Base-by-base conservation (phyloP, 2,888 invertebrate genomes). In the Eupithecia dodoneata region DNA sequence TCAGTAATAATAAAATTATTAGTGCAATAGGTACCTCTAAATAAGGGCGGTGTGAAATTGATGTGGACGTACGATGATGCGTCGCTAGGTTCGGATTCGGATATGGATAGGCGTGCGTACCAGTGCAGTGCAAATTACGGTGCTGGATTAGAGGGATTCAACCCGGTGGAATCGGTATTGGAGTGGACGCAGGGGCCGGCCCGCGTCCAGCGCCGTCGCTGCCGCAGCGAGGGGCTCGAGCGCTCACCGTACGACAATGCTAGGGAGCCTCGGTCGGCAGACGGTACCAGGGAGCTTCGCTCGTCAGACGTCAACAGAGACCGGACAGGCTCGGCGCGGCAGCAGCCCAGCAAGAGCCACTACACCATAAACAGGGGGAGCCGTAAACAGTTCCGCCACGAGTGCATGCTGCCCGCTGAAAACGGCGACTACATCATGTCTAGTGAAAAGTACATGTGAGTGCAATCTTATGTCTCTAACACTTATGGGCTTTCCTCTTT, bases 191-290 rank as follows among this genome's bases (percentile, higher is more conserved):
- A 91, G 75, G 90, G 89, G 80, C 91, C 94, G 83, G 94, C 94
- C 78, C 91, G 93, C 67, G 92, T 94, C 80, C 83, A 94, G 83
- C 92, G 95, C 82, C 93, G 95, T 75, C 93, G 95, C 82, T 95
- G 95, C 85, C 94, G 94, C 84, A 95, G 95, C 85, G 95, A 95
- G 84, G 94, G 95, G 72, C 87, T 95, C 69, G 95, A 95, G 82
- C 91, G 94, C 73, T 94, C 95, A 81, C 94, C 95, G 72, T 95
- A 92, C 85, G 95, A 95, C 89, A 93, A 94, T 93, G 93, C 85
- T 81, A 90, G 92, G 76, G 93, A 93, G 81, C 87, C 86, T 79
- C 89, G 90, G 78, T 93, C 89, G 73, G 89, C 90, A 76, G 93
- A 92, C 82, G 73, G 71, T 59, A 66, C 55, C 45, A 69, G 41